Conservation (phyloP, 1,140 invertebrate species). For the Formica exsecta region DNA sequence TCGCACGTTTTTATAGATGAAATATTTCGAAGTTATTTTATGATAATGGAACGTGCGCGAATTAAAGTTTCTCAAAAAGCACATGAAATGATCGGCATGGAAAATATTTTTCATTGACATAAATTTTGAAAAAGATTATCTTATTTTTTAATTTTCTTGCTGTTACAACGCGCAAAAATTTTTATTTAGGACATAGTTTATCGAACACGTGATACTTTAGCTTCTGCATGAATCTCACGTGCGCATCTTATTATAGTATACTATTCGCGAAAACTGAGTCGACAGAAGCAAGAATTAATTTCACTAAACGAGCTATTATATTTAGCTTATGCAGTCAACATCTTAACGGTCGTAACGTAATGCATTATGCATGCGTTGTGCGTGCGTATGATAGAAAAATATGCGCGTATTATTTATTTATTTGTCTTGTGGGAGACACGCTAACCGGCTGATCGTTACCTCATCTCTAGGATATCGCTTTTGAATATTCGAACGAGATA, state of each 20-base stretch:
- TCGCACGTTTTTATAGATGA: not conserved
- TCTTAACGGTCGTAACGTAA: conserved; percentile 24
- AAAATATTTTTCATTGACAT: not conserved
- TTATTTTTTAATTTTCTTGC: too few relatives aligned
- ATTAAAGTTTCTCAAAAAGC: not conserved
- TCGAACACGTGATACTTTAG: not conserved
- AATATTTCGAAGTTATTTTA: not conserved
- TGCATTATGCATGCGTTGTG: conserved; percentile 40
- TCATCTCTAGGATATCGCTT: conserved; percentile 33
- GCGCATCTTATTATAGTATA: not conserved
- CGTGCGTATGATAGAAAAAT: conserved; percentile 16
- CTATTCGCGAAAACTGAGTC: not conserved
- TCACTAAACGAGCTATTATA: not conserved
- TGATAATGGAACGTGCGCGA: not conserved
- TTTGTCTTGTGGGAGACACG: conserved; percentile 26
- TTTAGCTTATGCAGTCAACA: conserved; percentile 5
- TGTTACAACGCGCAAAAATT: not conserved
- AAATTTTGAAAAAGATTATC: too few relatives aligned
- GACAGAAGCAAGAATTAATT: not conserved
- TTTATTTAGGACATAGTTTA: not conserved
- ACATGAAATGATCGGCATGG: not conserved
- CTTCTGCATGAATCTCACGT: not conserved
- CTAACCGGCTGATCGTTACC: conserved; percentile 32
- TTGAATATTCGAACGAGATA: conserved; percentile 57
- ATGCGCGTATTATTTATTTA: conserved; percentile 7